phyloP scores from a whole-genome alignment of 2,797 vertebrate genomes.

The Esox masquinongy region DNA sequence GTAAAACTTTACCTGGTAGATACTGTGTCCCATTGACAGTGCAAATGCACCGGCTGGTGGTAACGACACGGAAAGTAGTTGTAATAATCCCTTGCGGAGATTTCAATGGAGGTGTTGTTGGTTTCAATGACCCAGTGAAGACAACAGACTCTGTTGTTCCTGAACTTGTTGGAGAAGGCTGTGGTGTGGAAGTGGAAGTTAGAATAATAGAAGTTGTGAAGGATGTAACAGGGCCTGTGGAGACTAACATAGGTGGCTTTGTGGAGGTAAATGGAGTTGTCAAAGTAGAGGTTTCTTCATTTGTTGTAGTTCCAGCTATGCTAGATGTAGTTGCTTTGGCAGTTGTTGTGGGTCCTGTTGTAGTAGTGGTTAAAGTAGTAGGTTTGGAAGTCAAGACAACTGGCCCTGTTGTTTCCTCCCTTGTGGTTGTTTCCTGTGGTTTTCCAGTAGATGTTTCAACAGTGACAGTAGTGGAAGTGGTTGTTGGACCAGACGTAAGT shows the following conservation, averaged over 20 bases:
- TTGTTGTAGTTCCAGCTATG: not conserved
- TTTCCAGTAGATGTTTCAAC: conserved; percentile 19
- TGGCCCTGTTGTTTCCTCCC: conserved; percentile 1
- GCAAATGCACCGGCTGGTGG: conserved; percentile 54
- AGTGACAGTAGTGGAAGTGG: conserved; percentile 12
- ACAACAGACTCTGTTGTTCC: conserved; percentile 3
- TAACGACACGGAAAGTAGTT: not conserved
- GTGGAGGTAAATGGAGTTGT: conserved; percentile 46
- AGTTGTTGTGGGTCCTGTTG: not conserved
- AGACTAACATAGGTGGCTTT: conserved; percentile 12
- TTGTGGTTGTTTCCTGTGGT: not conserved
- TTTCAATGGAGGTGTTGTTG: not conserved
- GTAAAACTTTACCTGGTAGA: conserved; percentile 53
- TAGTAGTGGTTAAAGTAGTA: not conserved
- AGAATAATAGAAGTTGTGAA: conserved; percentile 1
- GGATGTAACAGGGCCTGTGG: not conserved
- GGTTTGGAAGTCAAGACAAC: not conserved
- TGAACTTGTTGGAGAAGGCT: not conserved
- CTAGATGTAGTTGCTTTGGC: not conserved
- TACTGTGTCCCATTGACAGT: conserved; percentile 45
- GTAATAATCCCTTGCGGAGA: not conserved
- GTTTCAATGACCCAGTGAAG: not conserved
- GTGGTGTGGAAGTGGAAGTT: not conserved
- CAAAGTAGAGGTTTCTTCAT: conserved; percentile 5
- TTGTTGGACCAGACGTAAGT: conserved; percentile 5